A percentile compares a stretch with the other conserved stretches of the same genome.
Conservation (phyloP, 2,888 invertebrate genomes). For the Netelia inedita region DNA sequence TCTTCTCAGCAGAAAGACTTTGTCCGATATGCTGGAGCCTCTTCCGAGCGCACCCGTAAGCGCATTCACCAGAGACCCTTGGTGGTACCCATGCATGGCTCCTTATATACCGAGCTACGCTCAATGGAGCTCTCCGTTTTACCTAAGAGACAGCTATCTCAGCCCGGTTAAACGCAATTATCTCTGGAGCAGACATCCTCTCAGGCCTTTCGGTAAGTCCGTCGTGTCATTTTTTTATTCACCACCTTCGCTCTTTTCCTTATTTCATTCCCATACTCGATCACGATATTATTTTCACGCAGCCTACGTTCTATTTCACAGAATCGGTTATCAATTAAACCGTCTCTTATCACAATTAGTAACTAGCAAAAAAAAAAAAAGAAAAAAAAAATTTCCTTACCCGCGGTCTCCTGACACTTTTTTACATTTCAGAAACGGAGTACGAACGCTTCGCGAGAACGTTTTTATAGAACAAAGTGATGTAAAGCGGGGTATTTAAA, state of each 20-base stretch:
- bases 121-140: conserved; percentile 90
- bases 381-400: conserved; percentile 1
- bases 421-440: conserved; percentile 66
- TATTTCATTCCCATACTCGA: background rate
- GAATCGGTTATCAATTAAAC: no score
- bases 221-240: background rate
- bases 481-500: conserved; percentile 51
- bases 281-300: no score
- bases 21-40: conserved; percentile 91
- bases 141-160: conserved; percentile 94
- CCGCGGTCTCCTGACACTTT: conserved; percentile 40
- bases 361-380: background rate
- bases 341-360: background rate
- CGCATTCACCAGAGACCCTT: conserved; percentile 94
- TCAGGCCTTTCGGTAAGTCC: conserved; percentile 95
- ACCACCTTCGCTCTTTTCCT: background rate
- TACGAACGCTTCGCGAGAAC: conserved; percentile 61
- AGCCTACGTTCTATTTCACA: no score
- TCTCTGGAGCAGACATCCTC: conserved; percentile 96
- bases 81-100: conserved; percentile 94
- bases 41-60: conserved; percentile 92
- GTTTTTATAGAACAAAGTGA: conserved; percentile 58
- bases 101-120: conserved; percentile 89
- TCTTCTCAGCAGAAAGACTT: conserved; percentile 86
- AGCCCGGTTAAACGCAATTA: conserved; percentile 96